Evolutionary conservation across 1,140 invertebrate species (phyloP).

Genomic region (Euura lappo): DNA sequence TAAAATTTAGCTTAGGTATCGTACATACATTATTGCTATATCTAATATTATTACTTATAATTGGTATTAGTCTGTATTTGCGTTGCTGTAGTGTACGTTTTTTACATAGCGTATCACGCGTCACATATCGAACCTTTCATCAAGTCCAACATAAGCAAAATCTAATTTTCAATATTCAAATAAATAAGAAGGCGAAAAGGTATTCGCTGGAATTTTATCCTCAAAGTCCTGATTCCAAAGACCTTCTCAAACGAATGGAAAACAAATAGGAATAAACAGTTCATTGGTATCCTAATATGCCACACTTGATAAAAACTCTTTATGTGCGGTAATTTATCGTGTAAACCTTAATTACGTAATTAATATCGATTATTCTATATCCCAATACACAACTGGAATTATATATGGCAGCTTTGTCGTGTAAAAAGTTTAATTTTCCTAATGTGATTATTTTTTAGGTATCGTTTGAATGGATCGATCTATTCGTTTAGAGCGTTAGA

Average conservation of each 20-base stretch:
- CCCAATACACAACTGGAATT: neutral
- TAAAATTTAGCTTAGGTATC: slow-evolving; percentile 3
- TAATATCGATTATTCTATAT: neutral
- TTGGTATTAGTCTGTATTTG: neutral
- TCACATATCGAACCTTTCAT: neutral
- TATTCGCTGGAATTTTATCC: too few species aligned
- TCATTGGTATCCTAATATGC: too few species aligned
- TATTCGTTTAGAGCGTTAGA: neutral
- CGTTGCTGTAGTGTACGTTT: neutral
- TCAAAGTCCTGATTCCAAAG: too few species aligned
- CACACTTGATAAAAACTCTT: neutral
- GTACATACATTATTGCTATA: neutral
- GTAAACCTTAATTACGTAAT: too few species aligned
- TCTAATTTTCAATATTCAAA: too few species aligned
- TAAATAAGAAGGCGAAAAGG: neutral
- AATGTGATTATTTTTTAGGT: neutral
- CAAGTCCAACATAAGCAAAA: neutral
- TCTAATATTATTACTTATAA: neutral
- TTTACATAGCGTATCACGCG: neutral
- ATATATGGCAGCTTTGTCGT: neutral
- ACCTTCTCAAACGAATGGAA: too few species aligned
- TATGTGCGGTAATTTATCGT: too few species aligned
- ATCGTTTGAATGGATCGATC: neutral
- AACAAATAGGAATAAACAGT: too few species aligned
- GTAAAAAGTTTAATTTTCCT: neutral